Evolutionary conservation across 92 coral and sea anemone species (phyloP).

Genomic region (Epizoanthus illoricatus): DNA sequence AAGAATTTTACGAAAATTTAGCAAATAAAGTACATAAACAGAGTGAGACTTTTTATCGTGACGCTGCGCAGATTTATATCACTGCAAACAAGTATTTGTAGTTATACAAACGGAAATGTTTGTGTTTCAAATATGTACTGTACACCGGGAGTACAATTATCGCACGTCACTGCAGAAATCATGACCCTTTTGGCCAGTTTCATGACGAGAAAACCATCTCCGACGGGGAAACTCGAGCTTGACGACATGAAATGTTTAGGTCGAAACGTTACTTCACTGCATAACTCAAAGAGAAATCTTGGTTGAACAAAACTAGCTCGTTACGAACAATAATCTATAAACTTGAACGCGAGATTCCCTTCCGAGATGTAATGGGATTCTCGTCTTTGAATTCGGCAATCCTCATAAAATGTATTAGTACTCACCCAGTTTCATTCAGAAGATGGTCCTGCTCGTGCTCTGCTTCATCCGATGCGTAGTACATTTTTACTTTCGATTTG

Average conservation of each 20-base stretch:
- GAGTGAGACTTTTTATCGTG: conserved; percentile 26
- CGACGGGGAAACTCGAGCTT: conserved; percentile 32
- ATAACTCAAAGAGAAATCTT: conserved; percentile 25
- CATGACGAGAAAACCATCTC: conserved; percentile 36
- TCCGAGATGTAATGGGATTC: conserved; percentile 24
- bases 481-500: conserved; percentile 8
- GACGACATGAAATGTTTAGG: conserved; percentile 25
- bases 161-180: conserved; percentile 18
- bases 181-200: conserved; percentile 28
- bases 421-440: conserved; percentile 22
- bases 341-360: conserved; percentile 15
- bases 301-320: conserved; percentile 34
- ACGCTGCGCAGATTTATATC: conserved; percentile 26
- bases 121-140: conserved; percentile 23
- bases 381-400: conserved; percentile 32
- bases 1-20: conserved; percentile 13
- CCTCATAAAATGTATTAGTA: conserved; percentile 22
- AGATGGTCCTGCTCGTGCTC: neutral
- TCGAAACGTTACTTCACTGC: conserved; percentile 9
- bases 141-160: conserved; percentile 28
- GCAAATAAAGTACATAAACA: conserved; percentile 21
- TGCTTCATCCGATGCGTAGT: conserved; percentile 40
- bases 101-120: conserved; percentile 32
- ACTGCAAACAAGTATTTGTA: conserved; percentile 5
- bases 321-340: conserved; percentile 33